Percentiles rank a stretch among this genome's conserved stretches.
Evolutionary conservation across 1,140 invertebrate species (phyloP).

Genomic region (Cephus cinctus): DNA sequence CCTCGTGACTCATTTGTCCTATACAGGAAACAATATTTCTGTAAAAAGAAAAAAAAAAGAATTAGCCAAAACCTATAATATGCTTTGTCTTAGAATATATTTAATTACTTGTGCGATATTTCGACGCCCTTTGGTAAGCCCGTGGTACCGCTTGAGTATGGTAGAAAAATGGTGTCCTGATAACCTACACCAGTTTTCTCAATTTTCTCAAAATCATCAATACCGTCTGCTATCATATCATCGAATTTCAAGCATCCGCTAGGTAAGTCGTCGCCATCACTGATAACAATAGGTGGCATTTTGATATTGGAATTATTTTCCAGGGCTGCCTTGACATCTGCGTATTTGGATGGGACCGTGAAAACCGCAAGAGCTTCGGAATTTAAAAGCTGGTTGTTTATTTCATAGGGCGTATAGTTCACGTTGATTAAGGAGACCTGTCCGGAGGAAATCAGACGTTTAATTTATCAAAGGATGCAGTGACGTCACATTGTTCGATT

Average conservation of each 20-base stretch:
- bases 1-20: slow-evolving; percentile 24
- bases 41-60: not conserved
- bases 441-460: not conserved
- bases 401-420: slow-evolving; percentile 63
- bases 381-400: slow-evolving; percentile 66
- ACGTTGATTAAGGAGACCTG: no score
- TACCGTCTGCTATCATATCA: slow-evolving; percentile 16
- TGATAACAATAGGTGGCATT: slow-evolving; percentile 57
- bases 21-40: slow-evolving; percentile 61
- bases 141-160: slow-evolving; percentile 85
- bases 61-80: not conserved
- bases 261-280: slow-evolving; percentile 55
- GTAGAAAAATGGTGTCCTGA: slow-evolving; percentile 59
- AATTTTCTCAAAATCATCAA: slow-evolving; percentile 33
- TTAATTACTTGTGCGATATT: slow-evolving; percentile 62
- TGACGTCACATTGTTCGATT: not conserved
- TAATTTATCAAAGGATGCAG: not conserved
- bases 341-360: slow-evolving; percentile 56
- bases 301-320: slow-evolving; percentile 43
- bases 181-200: slow-evolving; percentile 41
- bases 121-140: slow-evolving; percentile 87
- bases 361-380: slow-evolving; percentile 66
- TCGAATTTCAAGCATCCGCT: slow-evolving; percentile 59
- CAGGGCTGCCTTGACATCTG: slow-evolving; percentile 48
- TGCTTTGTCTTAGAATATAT: not conserved